A percentile compares a stretch with the other conserved stretches of the same genome.
These are phyloP conservation scores for Coelopa pilipes DNA, from an alignment of 2,888 invertebrate species.

Conservation along the genomic window DNA sequence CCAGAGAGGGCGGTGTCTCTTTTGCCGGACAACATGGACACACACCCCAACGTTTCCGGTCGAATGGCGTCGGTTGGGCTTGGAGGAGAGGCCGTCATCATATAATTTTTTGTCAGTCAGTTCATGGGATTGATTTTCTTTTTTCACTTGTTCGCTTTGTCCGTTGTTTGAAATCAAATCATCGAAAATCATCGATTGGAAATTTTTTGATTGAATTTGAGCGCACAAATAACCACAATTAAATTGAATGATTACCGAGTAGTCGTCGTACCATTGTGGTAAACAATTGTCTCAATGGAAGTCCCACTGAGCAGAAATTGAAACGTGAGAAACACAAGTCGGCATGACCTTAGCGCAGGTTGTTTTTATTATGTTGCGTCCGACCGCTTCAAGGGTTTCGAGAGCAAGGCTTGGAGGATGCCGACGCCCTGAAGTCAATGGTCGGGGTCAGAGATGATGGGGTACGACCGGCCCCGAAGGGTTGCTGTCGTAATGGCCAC, in stretches of 20 bases:
- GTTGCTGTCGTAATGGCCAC: no score
- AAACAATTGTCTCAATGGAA: no score
- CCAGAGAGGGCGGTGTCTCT: constrained; percentile 3
- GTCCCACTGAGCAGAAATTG: constrained; percentile 11
- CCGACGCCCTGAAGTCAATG: no score
- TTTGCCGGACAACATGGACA: constrained; percentile 1
- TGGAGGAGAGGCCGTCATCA: neutral
- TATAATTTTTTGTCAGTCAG: constrained; percentile 9
- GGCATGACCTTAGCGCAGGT: constrained; percentile 21
- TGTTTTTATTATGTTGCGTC: neutral
- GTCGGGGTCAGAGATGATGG: no score
- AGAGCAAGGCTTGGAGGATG: no score
- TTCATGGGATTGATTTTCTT: constrained; percentile 8
- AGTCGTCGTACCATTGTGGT: neutral
- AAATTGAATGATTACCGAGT: neutral
- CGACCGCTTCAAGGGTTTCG: no score
- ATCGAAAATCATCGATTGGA: constrained; percentile 28
- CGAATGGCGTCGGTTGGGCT: constrained; percentile 45
- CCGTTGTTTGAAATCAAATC: neutral
- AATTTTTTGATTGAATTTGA: constrained; percentile 29
- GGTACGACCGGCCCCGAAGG: no score
- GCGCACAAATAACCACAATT: constrained; percentile 16
- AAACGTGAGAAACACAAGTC: constrained; percentile 26
- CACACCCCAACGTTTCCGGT: constrained; percentile 53
- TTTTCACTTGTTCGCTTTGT: constrained; percentile 3